Evolutionary conservation across 1,140 invertebrate genomes (phyloP).

Genomic region (Heliconius nattereri): DNA sequence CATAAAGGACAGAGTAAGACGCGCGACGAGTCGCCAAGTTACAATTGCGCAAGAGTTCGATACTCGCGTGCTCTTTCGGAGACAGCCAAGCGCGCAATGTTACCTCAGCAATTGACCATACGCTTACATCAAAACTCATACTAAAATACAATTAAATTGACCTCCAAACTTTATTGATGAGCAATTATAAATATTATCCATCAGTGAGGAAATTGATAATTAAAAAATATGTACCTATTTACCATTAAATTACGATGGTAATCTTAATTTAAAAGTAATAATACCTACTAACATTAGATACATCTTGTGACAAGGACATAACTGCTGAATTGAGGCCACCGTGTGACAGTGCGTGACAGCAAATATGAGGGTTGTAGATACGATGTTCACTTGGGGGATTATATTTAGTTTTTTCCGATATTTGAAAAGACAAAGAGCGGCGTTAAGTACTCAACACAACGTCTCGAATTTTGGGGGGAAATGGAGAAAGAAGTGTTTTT

Average conservation of each 20-base stretch:
- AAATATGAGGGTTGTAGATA: too few relatives aligned
- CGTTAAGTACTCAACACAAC: too few relatives aligned
- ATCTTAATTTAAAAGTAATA: too few relatives aligned
- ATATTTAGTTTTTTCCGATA: too few relatives aligned
- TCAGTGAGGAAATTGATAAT: background rate
- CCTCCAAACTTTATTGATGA: slow-evolving; percentile 22
- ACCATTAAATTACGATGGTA: background rate
- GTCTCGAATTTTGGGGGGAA: too few relatives aligned
- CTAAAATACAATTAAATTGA: slow-evolving; percentile 22
- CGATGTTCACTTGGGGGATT: too few relatives aligned
- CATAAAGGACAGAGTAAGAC: slow-evolving; percentile 41
- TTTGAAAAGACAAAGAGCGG: too few relatives aligned
- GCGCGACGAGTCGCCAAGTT: slow-evolving; percentile 33
- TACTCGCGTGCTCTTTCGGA: slow-evolving; percentile 62
- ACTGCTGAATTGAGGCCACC: too few relatives aligned
- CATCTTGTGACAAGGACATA: too few relatives aligned
- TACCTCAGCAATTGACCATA: slow-evolving; percentile 31
- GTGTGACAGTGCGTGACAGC: too few relatives aligned
- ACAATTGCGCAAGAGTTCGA: slow-evolving; percentile 48
- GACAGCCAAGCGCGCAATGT: slow-evolving; percentile 70
- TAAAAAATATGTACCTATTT: background rate
- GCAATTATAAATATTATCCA: background rate
- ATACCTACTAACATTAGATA: too few relatives aligned
- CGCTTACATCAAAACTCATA: slow-evolving; percentile 24
- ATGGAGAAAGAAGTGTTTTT: too few relatives aligned